Evolutionary conservation across 2,888 invertebrate genomes (phyloP), one percentile per base, ranked within the genome.

Genomic region (Malthinus flaveolus): DNA sequence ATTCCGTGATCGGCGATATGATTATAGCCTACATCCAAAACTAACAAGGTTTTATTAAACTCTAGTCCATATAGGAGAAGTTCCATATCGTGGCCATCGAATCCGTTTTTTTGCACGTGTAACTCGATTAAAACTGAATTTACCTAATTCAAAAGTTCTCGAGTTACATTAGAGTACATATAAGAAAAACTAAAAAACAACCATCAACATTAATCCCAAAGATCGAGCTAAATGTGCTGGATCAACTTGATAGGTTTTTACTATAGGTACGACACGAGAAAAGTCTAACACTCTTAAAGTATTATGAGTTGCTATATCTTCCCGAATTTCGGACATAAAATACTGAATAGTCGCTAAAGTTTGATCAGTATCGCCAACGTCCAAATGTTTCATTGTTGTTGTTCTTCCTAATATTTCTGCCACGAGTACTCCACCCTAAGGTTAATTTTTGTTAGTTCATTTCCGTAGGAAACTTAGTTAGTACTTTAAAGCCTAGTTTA

Each of bases 1-100:
- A 81, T 77, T 0, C 87, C 87, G 46, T 83, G 78, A 70, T 86
- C 84, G 0, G 84, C 85, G 10, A 88, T 83, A 61, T 77, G 80
- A 63, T 88, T 88, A 55, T 78, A 83, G 0, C 81, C 82, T 8
- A 88, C 71, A 75, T 88, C 85, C 31, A 88, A 71, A 50, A 85
- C 78, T 11, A 81, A 64, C n/a, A 88, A 68, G 0, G 82, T 80
- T 1, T 70, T 75, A 66, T 87, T 87, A 1, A 68, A 65, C 9
- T 75, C 71, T 44, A 86, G 74, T 5, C 86, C 85, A 42, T 79
- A 69, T 3, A 81, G 70, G 56, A 87, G 74, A 54, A 80, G 80
- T 62, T 85, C 85, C 36, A 86, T 74, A 66, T 87, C 86, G 56
- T 86, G 86, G 0, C 84, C 82, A 9, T 81, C 80, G 33, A 87